Percentiles rank a stretch among this genome's conserved stretches.
Evolutionary conservation across 1,140 invertebrate species (phyloP).

Genomic region (Charaxes varanes): DNA sequence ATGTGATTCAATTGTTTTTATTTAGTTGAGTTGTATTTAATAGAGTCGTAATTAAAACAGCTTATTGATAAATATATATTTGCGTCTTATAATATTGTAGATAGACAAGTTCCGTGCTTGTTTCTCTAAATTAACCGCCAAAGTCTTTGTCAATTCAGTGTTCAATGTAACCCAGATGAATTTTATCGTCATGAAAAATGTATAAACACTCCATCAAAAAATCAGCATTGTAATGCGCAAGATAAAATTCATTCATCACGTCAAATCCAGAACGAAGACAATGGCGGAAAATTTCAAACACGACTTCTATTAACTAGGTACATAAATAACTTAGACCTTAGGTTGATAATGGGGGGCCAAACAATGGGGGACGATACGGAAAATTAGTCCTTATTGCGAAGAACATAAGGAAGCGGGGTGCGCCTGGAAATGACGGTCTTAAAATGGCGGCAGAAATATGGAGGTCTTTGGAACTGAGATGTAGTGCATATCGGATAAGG

Average conservation of each 20-base stretch:
- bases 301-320: conserved; percentile 31
- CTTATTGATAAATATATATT: too few species aligned
- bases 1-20: too few species aligned
- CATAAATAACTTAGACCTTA: conserved; percentile 29
- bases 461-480: conserved; percentile 9
- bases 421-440: conserved; percentile 25
- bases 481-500: conserved; percentile 15
- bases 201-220: too few species aligned
- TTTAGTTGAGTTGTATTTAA: too few species aligned
- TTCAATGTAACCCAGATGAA: too few species aligned
- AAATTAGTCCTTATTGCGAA: conserved; percentile 23
- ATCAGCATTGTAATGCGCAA: background rate
- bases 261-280: conserved; percentile 25
- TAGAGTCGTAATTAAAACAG: too few species aligned
- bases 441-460: conserved; percentile 28
- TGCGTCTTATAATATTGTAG: too few species aligned
- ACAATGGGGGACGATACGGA: conserved; percentile 19
- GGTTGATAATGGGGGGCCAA: conserved; percentile 26
- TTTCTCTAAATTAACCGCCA: too few species aligned
- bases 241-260: conserved; percentile 26
- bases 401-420: conserved; percentile 15
- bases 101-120: too few species aligned
- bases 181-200: too few species aligned
- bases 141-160: background rate
- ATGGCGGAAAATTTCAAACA: conserved; percentile 27